Conservation (phyloP, 2,888 invertebrate genomes). For the Capitulum mitella region DNA sequence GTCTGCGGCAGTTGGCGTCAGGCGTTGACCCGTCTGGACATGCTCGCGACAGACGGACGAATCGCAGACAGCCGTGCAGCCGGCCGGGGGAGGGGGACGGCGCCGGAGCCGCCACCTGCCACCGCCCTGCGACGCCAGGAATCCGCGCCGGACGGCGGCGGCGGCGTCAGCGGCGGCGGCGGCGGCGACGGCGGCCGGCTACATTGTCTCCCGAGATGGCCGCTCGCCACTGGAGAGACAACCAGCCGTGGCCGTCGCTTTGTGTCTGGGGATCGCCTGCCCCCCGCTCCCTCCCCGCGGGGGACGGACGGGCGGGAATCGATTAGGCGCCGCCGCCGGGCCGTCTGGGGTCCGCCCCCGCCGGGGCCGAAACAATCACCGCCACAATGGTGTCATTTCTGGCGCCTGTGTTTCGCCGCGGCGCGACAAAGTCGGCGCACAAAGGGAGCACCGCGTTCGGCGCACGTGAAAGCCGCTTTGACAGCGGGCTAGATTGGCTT, state of each 20-base stretch:
- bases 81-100: too few species aligned
- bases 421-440: not conserved
- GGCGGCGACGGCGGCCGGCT: too few species aligned
- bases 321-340: not conserved
- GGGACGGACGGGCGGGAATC: not conserved
- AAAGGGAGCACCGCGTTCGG: not conserved
- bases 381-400: slow-evolving; percentile 12
- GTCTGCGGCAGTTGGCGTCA: too few species aligned
- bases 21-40: too few species aligned
- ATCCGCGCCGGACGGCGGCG: too few species aligned
- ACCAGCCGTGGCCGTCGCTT: not conserved
- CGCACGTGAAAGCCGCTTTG: not conserved
- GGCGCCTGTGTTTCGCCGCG: not conserved
- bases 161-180: too few species aligned
- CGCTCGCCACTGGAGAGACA: not conserved
- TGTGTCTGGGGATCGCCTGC: not conserved
- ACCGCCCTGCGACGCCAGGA: not conserved
- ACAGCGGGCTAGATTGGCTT: not conserved
- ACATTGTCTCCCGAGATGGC: too few species aligned
- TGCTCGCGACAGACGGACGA: too few species aligned
- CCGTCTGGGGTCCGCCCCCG: not conserved
- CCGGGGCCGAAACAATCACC: not conserved
- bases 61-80: too few species aligned
- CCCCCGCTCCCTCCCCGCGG: not conserved
- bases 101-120: not conserved